Evolutionary conservation across 2,888 invertebrate species (phyloP).

Genomic region (Pyrgus malvae): DNA sequence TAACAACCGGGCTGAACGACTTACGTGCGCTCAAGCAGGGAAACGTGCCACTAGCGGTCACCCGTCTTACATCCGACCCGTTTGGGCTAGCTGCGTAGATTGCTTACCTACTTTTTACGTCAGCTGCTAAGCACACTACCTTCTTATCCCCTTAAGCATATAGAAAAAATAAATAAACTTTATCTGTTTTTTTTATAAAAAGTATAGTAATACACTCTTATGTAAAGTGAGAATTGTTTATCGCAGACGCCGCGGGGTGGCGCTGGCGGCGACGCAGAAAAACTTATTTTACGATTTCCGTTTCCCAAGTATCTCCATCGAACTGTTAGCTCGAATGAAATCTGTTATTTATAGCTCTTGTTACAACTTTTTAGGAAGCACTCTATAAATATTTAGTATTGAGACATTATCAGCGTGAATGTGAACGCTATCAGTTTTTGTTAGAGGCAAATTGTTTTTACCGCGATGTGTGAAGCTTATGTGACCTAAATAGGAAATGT

Average conservation of each 20-base stretch:
- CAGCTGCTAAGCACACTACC: too few species aligned
- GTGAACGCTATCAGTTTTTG: not conserved
- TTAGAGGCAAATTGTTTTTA: not conserved
- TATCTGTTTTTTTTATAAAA: not conserved
- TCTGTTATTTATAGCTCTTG: constrained; percentile 71
- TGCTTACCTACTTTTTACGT: too few species aligned
- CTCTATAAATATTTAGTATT: constrained; percentile 35
- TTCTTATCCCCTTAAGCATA: too few species aligned
- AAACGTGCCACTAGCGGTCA: too few species aligned
- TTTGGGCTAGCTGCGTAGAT: too few species aligned
- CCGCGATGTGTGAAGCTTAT: not conserved
- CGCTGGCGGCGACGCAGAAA: constrained; percentile 64
- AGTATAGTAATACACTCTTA: not conserved
- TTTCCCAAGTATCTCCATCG: constrained; percentile 57
- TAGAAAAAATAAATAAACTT: too few species aligned
- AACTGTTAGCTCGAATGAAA: constrained; percentile 64
- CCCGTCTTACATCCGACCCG: too few species aligned
- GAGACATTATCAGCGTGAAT: constrained; percentile 35
- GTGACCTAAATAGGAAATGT: too few species aligned
- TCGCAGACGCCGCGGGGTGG: constrained; percentile 41
- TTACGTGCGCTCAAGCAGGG: too few species aligned
- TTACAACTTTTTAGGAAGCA: constrained; percentile 52
- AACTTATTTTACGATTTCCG: constrained; percentile 80
- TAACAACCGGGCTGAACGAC: too few species aligned
- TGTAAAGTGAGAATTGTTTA: constrained; percentile 31